Base-by-base conservation (phyloP, 2,797 vertebrate species). In the Microchirus variegatus region DNA sequence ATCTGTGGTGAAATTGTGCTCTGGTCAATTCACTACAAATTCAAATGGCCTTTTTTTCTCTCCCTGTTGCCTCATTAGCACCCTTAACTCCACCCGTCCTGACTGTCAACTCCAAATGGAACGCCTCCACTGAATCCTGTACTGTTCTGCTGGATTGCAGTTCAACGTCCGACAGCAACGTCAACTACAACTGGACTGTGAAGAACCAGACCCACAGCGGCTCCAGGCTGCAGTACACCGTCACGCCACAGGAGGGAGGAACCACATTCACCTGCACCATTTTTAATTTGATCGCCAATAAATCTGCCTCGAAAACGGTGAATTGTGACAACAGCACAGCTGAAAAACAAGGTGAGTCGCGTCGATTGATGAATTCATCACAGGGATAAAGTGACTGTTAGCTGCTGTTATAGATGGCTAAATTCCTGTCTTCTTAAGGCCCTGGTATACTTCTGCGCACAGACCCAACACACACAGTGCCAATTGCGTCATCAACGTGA, bases 111-210 rank as follows among this genome's bases (percentile, higher is more conserved):
- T 6, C 1, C 46, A 70, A 14, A n/a, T 41, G 59, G 48, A 0
- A 2, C 1, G 0, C 4, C 1, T 2, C 0, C 0, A 56, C 53
- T 2, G 14, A 48, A 2, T 70, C 56, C 4, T 91, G 90, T 9
- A 43, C 0, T 0, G n/a, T 85, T 59, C 9, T 8, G 0, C 50
- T 87, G 13, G 11, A 49, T 2, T 91, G 90, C 77, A 51, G 0
- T 0, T 2, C 44, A 9, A 0, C 9, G 4, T 5, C 46, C 15
- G 1, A 18, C 26, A 15, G 3, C 2, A 0, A 0, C 0, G 17
- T 69, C 15, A 42, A 0, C 51, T 90, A 74, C 77, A 78, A 0
- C 0, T 87, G 81, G 87, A 68, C 53, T 0, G 49, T 82, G 22
- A 17, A 51, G 8, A 41, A n/a, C 5, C 12, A 40, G 42, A 76